Evolutionary conservation across 2,113 vertebrate species (phyloP).

Genomic region (Aspidoscelis tigris): DNA sequence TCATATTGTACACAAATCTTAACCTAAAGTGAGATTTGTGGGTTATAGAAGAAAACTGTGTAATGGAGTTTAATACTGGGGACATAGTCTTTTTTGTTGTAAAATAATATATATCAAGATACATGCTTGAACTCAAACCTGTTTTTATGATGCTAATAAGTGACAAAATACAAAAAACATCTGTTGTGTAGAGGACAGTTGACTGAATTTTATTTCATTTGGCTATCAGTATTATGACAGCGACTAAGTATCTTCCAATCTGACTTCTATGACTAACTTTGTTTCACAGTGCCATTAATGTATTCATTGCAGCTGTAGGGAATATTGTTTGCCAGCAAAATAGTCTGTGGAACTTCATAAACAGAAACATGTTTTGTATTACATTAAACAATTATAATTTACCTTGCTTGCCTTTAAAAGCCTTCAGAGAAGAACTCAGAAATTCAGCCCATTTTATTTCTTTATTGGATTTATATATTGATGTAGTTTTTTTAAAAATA

Average conservation of each 20-base stretch:
- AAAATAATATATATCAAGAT: neutral
- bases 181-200: neutral
- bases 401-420: neutral
- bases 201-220: conserved; percentile 36
- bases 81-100: neutral
- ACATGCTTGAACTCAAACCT: rapidly evolving
- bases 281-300: conserved; percentile 20
- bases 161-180: conserved; percentile 1
- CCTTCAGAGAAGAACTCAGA: neutral
- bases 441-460: neutral
- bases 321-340: conserved; percentile 22
- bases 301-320: conserved; percentile 11
- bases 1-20: neutral
- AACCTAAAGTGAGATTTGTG: neutral
- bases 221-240: conserved; percentile 20
- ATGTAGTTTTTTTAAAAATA: neutral
- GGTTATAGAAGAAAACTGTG: neutral
- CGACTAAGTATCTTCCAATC: neutral
- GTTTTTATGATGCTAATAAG: neutral
- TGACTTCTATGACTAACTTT: conserved; percentile 15
- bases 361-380: neutral
- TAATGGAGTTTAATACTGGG: neutral
- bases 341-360: neutral
- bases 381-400: neutral
- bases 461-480: no score